Base-by-base conservation (phyloP, 53 echinoderm and acorn worm genomes). In the Apostichopus leukothele region DNA sequence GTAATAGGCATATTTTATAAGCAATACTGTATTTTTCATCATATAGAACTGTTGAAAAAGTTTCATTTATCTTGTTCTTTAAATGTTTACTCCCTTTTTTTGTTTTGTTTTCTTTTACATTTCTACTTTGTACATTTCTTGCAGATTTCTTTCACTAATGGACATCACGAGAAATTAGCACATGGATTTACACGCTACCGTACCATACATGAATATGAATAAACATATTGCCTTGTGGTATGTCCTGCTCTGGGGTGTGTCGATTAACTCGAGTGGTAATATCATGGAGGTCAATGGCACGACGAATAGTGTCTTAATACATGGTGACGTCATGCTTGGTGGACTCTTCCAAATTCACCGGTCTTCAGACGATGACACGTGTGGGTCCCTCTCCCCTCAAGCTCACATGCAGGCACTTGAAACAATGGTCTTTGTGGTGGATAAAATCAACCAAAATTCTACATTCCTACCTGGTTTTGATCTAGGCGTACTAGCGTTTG, bases 351-450 rank as follows among this genome's bases (percentile, higher is more conserved):
- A 93, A 86, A 91, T 94, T 21, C 96, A 96, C 75, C 88, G 91
- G 21, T 86, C 94, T 9, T 91, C 88, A 53, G 92, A 96, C 53
- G 61, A 90, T 9, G 68, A 88, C 21, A 86, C 88, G 0, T 96
- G 96, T 52, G 96, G 96, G 5, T 89, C 89, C 52, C 91, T 96
- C 19, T 88, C 91, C 9, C 61, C 90, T 14, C 92, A 96, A 87
- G 89, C 90, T 75, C 94, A 94, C 20, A 90, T 96, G n/a, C 96
- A 96, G 51, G 92, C 96, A 75, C 93, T 96, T 7, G 96, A 96
- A 79, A 90, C 94, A 0, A 91, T 96, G 94, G 86, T 96, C 5
- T 96, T 90, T 75, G 93, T 93, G 14, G 93, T 96, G 60, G 90
- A 94, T 53, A 14, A 60, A 61, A 92, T 96, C 74, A 96, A 96